Percentiles rank a stretch among this genome's conserved stretches.
Conservation (phyloP, 2,888 invertebrate species). For the Metacarcinus magister region DNA sequence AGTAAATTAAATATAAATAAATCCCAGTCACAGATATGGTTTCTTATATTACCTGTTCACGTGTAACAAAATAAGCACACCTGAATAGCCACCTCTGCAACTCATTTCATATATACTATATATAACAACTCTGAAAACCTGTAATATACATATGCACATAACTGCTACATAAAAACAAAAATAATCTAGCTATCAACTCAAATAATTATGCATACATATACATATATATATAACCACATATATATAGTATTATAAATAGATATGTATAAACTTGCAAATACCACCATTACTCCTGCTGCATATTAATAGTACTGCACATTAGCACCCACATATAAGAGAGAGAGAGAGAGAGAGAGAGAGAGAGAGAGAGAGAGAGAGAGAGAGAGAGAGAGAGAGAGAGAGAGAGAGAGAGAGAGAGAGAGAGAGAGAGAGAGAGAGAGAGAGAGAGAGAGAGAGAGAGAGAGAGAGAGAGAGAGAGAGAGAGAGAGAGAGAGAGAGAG, state of each 20-base stretch:
- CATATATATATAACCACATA: neutral
- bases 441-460: neutral
- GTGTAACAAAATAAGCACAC: neutral
- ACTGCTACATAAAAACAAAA: neutral
- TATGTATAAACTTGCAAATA: slow-evolving; percentile 46
- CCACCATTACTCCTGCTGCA: neutral
- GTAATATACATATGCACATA: neutral
- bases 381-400: neutral
- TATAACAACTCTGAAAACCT: neutral
- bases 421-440: neutral
- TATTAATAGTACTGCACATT: slow-evolving; percentile 8
- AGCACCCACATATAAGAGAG: slow-evolving; percentile 27
- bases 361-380: slow-evolving; percentile 13
- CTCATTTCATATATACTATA: neutral
- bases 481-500: neutral
- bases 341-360: slow-evolving; percentile 31
- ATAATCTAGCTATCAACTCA: neutral
- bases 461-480: neutral
- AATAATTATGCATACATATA: neutral
- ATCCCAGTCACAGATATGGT: neutral
- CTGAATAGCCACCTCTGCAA: neutral
- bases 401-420: neutral
- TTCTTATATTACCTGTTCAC: neutral
- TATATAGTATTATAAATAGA: slow-evolving; percentile 41
- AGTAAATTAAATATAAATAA: neutral